phyloP scores from a whole-genome alignment of 2,113 vertebrate species.

The Apus apus region DNA sequence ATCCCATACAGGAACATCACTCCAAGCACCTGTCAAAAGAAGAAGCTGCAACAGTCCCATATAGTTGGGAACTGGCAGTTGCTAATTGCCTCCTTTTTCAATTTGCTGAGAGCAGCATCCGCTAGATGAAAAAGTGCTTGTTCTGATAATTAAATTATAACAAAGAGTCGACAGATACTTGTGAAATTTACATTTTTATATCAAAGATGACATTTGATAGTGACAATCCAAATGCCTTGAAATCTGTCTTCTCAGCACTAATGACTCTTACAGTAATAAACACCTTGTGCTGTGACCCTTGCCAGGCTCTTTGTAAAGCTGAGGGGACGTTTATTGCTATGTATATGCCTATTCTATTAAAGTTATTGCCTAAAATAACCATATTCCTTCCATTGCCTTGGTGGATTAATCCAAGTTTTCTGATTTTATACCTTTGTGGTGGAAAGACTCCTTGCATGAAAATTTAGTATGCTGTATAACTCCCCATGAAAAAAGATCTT shows the following conservation, averaged over 20 bases:
- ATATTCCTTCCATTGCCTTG: not conserved
- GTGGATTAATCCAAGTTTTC: not conserved
- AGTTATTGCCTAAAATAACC: constrained; percentile 28
- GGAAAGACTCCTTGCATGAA: not conserved
- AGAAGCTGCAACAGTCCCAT: not conserved
- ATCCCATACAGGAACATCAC: not conserved
- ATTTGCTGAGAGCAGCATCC: constrained; percentile 17
- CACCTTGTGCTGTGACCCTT: constrained; percentile 2
- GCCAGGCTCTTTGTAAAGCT: not conserved
- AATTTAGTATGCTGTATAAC: not conserved
- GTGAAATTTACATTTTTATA: constrained; percentile 38
- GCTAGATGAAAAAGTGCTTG: not conserved
- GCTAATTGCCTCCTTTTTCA: not conserved
- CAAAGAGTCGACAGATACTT: not conserved
- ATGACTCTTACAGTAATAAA: not conserved
- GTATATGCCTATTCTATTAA: not conserved
- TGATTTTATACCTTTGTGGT: not conserved
- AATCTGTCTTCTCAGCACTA: not conserved
- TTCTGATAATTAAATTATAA: constrained; percentile 29
- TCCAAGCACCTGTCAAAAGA: not conserved
- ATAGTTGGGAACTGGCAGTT: not conserved
- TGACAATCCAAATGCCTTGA: not conserved
- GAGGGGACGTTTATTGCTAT: not conserved
- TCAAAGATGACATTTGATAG: constrained; percentile 37
- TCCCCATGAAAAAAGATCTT: not conserved